A percentile compares a stretch with the other conserved stretches of the same genome.
These are phyloP conservation scores for Rachycentron canadum DNA, from an alignment of 2,797 vertebrate species.

Conservation along the genomic window DNA sequence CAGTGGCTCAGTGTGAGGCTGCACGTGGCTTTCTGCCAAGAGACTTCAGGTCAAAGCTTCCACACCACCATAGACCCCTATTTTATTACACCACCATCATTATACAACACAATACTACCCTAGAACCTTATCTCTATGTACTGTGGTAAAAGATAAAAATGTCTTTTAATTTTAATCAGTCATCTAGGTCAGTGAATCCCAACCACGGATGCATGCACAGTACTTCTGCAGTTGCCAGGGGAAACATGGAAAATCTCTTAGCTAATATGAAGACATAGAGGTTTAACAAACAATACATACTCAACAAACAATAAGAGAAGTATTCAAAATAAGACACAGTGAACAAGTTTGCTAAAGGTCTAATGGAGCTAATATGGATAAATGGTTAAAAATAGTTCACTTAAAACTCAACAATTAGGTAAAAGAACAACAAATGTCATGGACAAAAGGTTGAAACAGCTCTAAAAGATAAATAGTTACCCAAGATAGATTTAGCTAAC, in stretches of 20 bases:
- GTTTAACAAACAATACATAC: neutral
- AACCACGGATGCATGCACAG: neutral
- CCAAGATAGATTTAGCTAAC: too few relatives aligned
- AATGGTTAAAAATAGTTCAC: too few relatives aligned
- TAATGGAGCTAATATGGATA: too few relatives aligned
- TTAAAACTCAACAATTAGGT: too few relatives aligned
- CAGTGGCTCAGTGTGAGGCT: constrained; percentile 47
- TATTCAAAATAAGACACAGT: too few relatives aligned
- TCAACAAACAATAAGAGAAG: too few relatives aligned
- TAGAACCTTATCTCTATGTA: neutral
- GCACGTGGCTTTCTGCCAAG: constrained; percentile 33
- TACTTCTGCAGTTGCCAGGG: neutral
- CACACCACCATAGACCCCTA: constrained; percentile 12
- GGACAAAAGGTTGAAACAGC: too few relatives aligned
- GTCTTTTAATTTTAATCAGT: constrained; percentile 6
- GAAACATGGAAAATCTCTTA: neutral
- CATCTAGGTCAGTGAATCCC: constrained; percentile 5
- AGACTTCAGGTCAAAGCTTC: constrained; percentile 29
- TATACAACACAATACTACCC: constrained; percentile 10
- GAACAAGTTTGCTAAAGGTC: too few relatives aligned
- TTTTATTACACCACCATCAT: constrained; percentile 4
- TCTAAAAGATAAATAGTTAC: too few relatives aligned
- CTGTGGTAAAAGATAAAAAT: constrained; percentile 6
- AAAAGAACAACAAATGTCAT: too few relatives aligned
- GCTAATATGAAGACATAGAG: neutral